Conservation (phyloP, 64 coral and sea anemone genomes). For the Montipora efflorescens region DNA sequence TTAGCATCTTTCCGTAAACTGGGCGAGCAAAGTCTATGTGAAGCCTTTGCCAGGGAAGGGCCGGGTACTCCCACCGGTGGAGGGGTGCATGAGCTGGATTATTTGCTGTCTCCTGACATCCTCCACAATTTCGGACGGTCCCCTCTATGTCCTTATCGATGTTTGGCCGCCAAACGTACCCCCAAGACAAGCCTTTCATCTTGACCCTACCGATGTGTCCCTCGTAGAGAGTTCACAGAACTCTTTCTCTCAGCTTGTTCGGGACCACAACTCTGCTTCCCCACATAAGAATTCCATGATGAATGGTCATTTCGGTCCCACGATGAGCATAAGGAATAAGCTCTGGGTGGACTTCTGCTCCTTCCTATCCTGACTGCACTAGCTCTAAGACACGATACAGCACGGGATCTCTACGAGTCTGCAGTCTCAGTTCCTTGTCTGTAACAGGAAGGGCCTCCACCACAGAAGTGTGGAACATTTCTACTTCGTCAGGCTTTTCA, state of each 20-base stretch:
- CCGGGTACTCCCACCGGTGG: slow-evolving; percentile 63
- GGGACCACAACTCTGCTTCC: neutral
- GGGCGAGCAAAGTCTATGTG: slow-evolving; percentile 64
- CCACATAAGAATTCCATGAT: neutral
- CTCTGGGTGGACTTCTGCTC: too few relatives aligned
- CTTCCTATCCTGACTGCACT: slow-evolving; percentile 31
- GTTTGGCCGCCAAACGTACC: too few relatives aligned
- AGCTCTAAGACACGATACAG: slow-evolving; percentile 41
- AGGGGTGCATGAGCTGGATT: slow-evolving; percentile 27
- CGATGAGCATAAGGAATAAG: neutral
- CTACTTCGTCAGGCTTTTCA: too few relatives aligned
- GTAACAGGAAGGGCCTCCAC: slow-evolving; percentile 47
- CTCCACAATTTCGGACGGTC: neutral
- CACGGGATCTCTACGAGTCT: neutral
- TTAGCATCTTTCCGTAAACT: neutral
- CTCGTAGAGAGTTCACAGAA: too few relatives aligned
- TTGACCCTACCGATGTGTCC: too few relatives aligned
- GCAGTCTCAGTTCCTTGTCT: slow-evolving; percentile 23
- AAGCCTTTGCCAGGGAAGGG: slow-evolving; percentile 55
- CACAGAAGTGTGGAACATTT: neutral
- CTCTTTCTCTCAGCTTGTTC: neutral
- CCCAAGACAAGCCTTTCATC: too few relatives aligned
- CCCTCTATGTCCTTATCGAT: too few relatives aligned
- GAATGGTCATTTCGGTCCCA: neutral
- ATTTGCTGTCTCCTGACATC: slow-evolving; percentile 44